Base-by-base conservation (phyloP, 2,888 invertebrate genomes). In the Mythimna albipuncta region DNA sequence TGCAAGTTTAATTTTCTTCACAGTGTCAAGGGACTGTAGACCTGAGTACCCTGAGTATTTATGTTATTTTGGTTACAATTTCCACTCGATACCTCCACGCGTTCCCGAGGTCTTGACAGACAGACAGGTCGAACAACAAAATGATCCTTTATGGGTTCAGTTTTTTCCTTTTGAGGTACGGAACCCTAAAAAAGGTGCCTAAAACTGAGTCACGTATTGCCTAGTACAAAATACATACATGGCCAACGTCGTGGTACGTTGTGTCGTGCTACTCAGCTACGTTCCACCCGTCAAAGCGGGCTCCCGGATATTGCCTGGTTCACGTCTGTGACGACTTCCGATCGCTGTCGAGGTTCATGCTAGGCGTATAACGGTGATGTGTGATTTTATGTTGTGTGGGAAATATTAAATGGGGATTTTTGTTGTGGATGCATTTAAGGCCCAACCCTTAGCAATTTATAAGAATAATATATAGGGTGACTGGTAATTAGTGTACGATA, bases 251-350 rank as follows among this genome's bases (percentile, higher is more conserved):
- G 26, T 38, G 50, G 10, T 38, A 16, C 9, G 47, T 32, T 50
- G 55, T 32, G 62, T 83, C 77, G 79, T 70, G 73, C 82, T 75
- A 85, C 85, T 85, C 86, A 79, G 83, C 80, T 77, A 75, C 81
- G 79, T 87, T 66, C 85, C 83, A 78, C 82, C 78, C 87, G 82
- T 84, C 85, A 87, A 83, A 85, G 84, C 87, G 79, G 67, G 82
- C 79, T 76, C 70, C 85, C 89, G 92, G 92, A 92, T 91, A 92
- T 92, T 92, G 90, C 90, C 88, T 86, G 89, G 91, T 88, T 91
- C 90, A 89, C 87, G 89, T 89, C 85, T 85, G 89, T 89, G 92
- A 91, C 89, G 87, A 90, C 87, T 90, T 90, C 92, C 92, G 90
- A 83, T 84, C 72, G 76, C 81, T 88, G 86, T 83, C 83, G 77